Evolutionary conservation across 2,797 vertebrate genomes (phyloP).

Genomic region (Silurus lanzhouensis): DNA sequence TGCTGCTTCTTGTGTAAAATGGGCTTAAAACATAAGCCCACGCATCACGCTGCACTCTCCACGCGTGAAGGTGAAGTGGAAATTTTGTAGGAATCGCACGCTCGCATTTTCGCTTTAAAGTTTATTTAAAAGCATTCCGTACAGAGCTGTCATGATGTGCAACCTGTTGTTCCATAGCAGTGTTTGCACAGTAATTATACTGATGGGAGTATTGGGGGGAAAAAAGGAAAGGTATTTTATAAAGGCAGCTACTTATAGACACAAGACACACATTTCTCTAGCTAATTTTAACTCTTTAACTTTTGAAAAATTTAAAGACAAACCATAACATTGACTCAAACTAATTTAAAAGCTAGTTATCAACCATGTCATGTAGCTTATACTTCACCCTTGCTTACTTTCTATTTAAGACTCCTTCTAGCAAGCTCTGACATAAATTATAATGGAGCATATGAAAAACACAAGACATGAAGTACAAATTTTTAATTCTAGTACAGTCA

Average conservation of each 20-base stretch:
- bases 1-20: conserved; percentile 28
- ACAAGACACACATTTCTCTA: neutral
- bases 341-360: neutral
- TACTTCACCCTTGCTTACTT: neutral
- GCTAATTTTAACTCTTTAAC: neutral
- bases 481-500: too few species aligned
- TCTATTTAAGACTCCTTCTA: too few species aligned
- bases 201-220: neutral
- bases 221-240: neutral
- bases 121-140: neutral
- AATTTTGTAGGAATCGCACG: neutral
- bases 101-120: neutral
- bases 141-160: neutral
- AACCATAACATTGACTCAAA: neutral
- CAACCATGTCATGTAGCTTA: neutral
- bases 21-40: conserved; percentile 4
- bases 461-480: too few species aligned
- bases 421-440: too few species aligned
- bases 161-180: neutral
- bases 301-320: neutral
- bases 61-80: conserved; percentile 9
- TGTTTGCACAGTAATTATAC: conserved; percentile 1
- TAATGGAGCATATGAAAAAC: too few species aligned
- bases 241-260: neutral
- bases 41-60: neutral